These are phyloP conservation scores for Drosophila watanabei DNA, from an alignment of 1,140 invertebrate genomes.

Conservation along the genomic window DNA sequence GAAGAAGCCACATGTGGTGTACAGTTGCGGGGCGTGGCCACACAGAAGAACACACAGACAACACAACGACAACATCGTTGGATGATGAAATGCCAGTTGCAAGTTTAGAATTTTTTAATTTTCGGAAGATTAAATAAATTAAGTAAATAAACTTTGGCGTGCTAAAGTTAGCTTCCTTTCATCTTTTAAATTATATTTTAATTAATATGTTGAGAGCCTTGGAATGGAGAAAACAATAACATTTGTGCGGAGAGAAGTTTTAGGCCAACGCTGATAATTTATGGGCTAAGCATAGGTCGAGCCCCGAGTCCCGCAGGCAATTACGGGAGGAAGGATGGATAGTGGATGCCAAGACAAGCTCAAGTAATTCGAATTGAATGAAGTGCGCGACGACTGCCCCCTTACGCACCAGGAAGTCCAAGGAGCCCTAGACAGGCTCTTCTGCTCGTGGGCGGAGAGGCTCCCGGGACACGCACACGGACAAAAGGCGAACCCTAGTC, in stretches of 20 bases:
- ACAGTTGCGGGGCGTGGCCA: conserved; percentile 75
- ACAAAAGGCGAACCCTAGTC: conserved; percentile 38
- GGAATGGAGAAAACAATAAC: conserved; percentile 32
- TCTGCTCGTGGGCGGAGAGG: neutral
- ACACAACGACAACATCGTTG: neutral
- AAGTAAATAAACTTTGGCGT: too few relatives aligned
- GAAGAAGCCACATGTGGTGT: conserved; percentile 43
- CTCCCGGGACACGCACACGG: conserved; percentile 15
- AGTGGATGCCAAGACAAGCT: conserved; percentile 34
- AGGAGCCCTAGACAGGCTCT: conserved; percentile 49
- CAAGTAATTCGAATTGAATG: conserved; percentile 81
- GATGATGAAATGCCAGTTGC: conserved; percentile 30
- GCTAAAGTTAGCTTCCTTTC: neutral
- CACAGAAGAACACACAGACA: conserved; percentile 1
- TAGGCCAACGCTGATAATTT: conserved; percentile 66
- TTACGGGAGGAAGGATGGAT: conserved; percentile 19
- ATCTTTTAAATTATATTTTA: conserved; percentile 66
- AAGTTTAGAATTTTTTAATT: neutral
- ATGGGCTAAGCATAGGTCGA: conserved; percentile 35
- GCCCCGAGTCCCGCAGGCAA: conserved; percentile 25
- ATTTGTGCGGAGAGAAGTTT: conserved; percentile 28
- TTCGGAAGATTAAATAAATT: conserved; percentile 3
- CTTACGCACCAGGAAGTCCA: conserved; percentile 81
- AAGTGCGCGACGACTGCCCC: conserved; percentile 57
- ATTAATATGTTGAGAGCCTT: conserved; percentile 56